phyloP scores from a whole-genome alignment of 2,888 invertebrate species.

The Cabera pusaria region DNA sequence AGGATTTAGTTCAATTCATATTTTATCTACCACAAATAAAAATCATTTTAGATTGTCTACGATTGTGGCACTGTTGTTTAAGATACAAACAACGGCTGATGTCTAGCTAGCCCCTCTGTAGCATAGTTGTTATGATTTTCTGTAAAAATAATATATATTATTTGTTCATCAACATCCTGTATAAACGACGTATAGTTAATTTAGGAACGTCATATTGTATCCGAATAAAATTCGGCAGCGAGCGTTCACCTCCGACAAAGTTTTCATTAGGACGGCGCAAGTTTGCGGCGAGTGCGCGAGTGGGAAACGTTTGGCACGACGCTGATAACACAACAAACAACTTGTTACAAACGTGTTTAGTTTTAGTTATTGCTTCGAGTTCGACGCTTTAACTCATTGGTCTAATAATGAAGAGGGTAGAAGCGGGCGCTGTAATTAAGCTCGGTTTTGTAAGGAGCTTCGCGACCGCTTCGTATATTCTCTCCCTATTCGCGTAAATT shows the following conservation, averaged over 20 bases:
- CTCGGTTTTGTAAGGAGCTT: slow-evolving; percentile 48
- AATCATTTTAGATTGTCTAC: too few species aligned
- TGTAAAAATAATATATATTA: too few species aligned
- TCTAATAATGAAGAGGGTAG: slow-evolving; percentile 75
- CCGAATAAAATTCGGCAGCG: slow-evolving; percentile 54
- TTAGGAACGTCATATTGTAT: slow-evolving; percentile 33
- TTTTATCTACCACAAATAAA: too few species aligned
- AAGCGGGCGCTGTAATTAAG: slow-evolving; percentile 62
- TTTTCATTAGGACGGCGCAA: slow-evolving; percentile 76
- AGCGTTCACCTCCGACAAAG: slow-evolving; percentile 66
- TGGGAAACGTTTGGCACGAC: slow-evolving; percentile 74
- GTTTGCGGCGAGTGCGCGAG: slow-evolving; percentile 74
- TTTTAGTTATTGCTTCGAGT: slow-evolving; percentile 80
- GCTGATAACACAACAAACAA: slow-evolving; percentile 83
- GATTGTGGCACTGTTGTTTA: too few species aligned
- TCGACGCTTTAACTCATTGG: slow-evolving; percentile 79
- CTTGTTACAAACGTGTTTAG: slow-evolving; percentile 83
- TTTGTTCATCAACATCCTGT: too few species aligned
- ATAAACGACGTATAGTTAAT: slow-evolving; percentile 2
- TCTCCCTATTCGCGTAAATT: slow-evolving; percentile 13
- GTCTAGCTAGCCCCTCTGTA: too few species aligned
- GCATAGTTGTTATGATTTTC: too few species aligned
- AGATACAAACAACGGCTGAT: too few species aligned
- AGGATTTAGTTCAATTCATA: too few species aligned
- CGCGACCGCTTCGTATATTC: slow-evolving; percentile 24